Percentiles rank a stretch among this genome's conserved stretches.
Evolutionary conservation across 2,797 vertebrate genomes (phyloP).

Genomic region (Orientallactaga sibirica): DNA sequence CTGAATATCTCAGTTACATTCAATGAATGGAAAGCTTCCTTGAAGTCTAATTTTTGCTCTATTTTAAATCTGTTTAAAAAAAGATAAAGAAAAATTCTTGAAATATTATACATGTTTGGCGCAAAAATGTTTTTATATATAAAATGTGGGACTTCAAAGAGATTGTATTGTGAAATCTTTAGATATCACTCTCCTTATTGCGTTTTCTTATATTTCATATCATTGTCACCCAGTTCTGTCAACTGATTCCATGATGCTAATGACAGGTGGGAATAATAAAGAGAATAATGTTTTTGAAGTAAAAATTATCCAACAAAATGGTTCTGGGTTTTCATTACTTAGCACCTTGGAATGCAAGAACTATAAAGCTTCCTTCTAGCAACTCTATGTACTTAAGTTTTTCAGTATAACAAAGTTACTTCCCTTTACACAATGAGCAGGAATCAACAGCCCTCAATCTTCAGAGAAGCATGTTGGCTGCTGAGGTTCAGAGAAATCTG

Average conservation of each 20-base stretch:
- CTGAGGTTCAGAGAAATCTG: neutral
- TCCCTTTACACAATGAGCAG: neutral
- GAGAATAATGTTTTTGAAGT: constrained; percentile 7
- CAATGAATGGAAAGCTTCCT: constrained; percentile 80
- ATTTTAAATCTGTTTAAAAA: constrained; percentile 84
- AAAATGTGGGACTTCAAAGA: neutral
- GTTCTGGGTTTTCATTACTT: neutral
- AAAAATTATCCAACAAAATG: constrained; percentile 20
- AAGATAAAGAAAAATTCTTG: constrained; percentile 9
- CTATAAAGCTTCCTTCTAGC: neutral
- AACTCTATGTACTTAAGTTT: neutral
- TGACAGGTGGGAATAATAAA: neutral
- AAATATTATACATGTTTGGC: neutral
- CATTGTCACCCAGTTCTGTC: neutral
- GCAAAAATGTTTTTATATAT: neutral
- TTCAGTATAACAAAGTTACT: neutral
- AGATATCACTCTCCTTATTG: constrained; percentile 36
- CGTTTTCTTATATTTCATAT: constrained; percentile 34
- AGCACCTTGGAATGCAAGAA: constrained; percentile 21
- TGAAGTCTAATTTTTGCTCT: constrained; percentile 85
- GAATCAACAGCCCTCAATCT: neutral
- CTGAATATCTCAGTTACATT: constrained; percentile 87
- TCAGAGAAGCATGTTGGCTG: neutral
- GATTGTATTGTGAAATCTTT: constrained; percentile 35
- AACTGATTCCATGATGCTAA: neutral